These are phyloP conservation scores for Rutpela maculata DNA, from an alignment of 2,888 invertebrate genomes.

Conservation along the genomic window DNA sequence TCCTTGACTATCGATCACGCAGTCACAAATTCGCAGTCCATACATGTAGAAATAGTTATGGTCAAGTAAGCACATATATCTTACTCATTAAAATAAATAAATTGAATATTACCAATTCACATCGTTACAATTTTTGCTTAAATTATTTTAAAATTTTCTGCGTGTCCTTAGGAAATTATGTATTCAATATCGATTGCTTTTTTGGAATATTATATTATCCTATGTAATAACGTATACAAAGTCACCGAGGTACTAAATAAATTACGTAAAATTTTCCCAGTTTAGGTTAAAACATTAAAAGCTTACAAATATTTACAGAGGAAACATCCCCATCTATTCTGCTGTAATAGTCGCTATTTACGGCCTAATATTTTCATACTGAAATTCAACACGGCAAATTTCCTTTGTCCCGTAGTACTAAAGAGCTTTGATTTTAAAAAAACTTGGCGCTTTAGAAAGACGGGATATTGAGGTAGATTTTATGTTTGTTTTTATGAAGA, in stretches of 20 bases:
- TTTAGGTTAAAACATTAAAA: neutral
- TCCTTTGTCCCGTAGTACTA: neutral
- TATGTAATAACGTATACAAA: too few relatives aligned
- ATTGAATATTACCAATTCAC: too few relatives aligned
- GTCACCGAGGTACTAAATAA: neutral
- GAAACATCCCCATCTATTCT: neutral
- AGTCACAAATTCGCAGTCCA: too few relatives aligned
- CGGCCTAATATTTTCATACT: neutral
- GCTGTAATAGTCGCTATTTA: neutral
- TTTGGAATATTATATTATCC: too few relatives aligned
- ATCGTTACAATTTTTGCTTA: too few relatives aligned
- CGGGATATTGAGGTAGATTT: neutral
- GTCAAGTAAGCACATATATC: too few relatives aligned
- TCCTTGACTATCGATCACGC: too few relatives aligned
- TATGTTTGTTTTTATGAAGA: slow-evolving; percentile 1
- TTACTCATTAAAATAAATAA: too few relatives aligned
- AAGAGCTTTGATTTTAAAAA: neutral
- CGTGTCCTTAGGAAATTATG: too few relatives aligned
- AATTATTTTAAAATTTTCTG: too few relatives aligned
- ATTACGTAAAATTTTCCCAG: neutral
- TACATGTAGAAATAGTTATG: too few relatives aligned
- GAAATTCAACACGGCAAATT: neutral
- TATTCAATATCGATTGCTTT: too few relatives aligned
- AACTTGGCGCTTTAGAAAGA: neutral
- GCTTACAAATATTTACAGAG: neutral